These are phyloP conservation scores for Arctocebus calabarensis DNA, from an alignment of 2,797 vertebrate genomes.

Conservation along the genomic window DNA sequence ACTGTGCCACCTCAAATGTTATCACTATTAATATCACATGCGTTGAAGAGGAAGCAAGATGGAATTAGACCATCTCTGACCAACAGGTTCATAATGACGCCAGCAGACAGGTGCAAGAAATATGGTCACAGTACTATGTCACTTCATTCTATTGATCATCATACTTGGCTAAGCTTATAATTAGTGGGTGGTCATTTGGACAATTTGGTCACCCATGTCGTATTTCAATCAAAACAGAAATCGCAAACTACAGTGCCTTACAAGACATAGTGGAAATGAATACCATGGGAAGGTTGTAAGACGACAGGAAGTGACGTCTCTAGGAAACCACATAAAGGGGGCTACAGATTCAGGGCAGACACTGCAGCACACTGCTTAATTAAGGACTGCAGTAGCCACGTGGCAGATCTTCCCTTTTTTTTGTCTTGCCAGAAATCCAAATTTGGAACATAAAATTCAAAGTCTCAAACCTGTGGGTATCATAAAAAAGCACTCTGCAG, in stretches of 20 bases:
- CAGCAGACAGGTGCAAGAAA: not conserved
- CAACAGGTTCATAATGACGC: not conserved
- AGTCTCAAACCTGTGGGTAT: not conserved
- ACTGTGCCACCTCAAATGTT: slow-evolving; percentile 55
- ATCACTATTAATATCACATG: slow-evolving; percentile 68
- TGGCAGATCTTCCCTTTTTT: not conserved
- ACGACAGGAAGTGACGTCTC: not conserved
- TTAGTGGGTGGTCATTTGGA: slow-evolving; percentile 44
- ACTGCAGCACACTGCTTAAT: not conserved
- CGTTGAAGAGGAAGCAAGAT: slow-evolving; percentile 15
- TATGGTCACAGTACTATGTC: not conserved
- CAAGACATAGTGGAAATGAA: not conserved
- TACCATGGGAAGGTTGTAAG: not conserved
- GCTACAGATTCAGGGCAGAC: not conserved
- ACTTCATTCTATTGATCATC: not conserved
- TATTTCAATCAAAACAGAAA: not conserved
- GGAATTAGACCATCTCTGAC: slow-evolving; percentile 46
- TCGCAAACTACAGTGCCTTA: not conserved
- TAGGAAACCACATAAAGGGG: not conserved
- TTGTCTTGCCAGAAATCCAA: not conserved
- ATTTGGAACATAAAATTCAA: slow-evolving; percentile 54
- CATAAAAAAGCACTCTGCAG: not conserved
- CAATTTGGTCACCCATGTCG: not conserved
- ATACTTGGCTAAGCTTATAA: not conserved
- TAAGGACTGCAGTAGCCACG: not conserved